Base-by-base conservation (phyloP, 2,113 vertebrate species). In the Colaptes auratus region DNA sequence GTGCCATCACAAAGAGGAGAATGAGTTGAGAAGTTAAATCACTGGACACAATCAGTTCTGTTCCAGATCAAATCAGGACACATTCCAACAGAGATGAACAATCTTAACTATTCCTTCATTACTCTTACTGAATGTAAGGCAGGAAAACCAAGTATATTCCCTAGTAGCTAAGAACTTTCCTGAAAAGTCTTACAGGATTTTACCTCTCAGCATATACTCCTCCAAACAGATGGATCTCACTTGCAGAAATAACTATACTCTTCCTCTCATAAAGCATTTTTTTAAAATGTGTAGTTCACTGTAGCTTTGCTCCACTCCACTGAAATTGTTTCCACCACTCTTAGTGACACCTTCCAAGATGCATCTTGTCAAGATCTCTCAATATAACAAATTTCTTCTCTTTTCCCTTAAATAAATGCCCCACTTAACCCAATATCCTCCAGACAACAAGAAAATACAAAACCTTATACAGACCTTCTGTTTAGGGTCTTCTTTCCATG, bases 401-500 rank as follows among this genome's bases (percentile, higher is more conserved):
- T 31, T 31, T 63, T 73, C 60, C 19, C 42, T 56, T 7, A 25
- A 73, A n/a, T 24, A 56, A 77, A 12, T 52, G 0, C 42, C 16
- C 56, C n/a, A 33, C 27, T 81, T 56, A 48, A 61, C 24, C 55
- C 24, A 19, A 1, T 35, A 80, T 35, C 18, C 18, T 39, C 15
- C 30, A 65, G 10, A 58, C 0, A 39, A 28, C 33, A 78, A 66
- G 3, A 39, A 75, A 65, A 77, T 14, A 16, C 21, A 83, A 77
- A 74, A 56, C 12, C 69, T 58, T 39, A 48, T 69, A 44, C 39
- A 52, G 7, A 15, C 3, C 4, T 44, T 24, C 8, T 8, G 10
- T 35, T 93, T 61, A 0, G 2, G 12, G n/a, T 30, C 21, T 5
- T 67, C 48, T 31, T 56, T 44, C 8, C 63, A 39, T 0, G 0